Evolutionary conservation across 2,888 invertebrate species (phyloP).

Genomic region (Drosophila maculinotata): DNA sequence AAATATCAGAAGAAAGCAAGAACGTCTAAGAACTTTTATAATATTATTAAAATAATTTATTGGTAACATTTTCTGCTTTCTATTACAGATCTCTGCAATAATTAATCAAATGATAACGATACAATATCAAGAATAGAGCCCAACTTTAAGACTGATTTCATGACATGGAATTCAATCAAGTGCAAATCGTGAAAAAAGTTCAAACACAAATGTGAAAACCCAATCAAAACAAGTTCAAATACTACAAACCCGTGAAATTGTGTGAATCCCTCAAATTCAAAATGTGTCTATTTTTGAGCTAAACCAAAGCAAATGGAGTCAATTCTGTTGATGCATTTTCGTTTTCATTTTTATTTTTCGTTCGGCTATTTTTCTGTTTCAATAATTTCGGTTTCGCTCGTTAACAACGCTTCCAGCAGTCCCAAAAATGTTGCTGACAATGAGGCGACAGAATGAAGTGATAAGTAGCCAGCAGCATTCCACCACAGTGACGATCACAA

Average conservation of each 20-base stretch:
- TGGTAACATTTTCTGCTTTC: not conserved
- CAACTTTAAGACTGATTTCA: conserved; percentile 60
- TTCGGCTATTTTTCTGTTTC: conserved; percentile 36
- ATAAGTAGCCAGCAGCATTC: conserved; percentile 76
- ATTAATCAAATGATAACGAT: conserved; percentile 19
- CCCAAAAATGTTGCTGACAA: conserved; percentile 88
- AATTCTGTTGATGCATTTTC: conserved; percentile 39
- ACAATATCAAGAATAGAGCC: not conserved
- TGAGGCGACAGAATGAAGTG: conserved; percentile 91
- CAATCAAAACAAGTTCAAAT: conserved; percentile 10
- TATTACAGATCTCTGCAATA: conserved; percentile 43
- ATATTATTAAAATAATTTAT: not conserved
- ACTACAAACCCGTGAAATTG: conserved; percentile 16
- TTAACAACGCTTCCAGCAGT: conserved; percentile 41
- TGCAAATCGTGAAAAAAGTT: conserved; percentile 5
- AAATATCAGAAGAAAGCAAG: not conserved
- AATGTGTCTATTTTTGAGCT: conserved; percentile 14
- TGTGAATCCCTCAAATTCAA: conserved; percentile 2
- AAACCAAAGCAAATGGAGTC: conserved; percentile 70
- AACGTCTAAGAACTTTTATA: not conserved
- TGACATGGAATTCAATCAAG: conserved; percentile 16
- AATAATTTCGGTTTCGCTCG: conserved; percentile 32
- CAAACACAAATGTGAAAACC: conserved; percentile 10
- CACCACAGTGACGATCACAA: conserved; percentile 47
- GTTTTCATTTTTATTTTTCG: conserved; percentile 60